Evolutionary conservation across 2,888 invertebrate species (phyloP), one percentile per base, ranked within the genome.

Genomic region (Phlogophora meticulosa): DNA sequence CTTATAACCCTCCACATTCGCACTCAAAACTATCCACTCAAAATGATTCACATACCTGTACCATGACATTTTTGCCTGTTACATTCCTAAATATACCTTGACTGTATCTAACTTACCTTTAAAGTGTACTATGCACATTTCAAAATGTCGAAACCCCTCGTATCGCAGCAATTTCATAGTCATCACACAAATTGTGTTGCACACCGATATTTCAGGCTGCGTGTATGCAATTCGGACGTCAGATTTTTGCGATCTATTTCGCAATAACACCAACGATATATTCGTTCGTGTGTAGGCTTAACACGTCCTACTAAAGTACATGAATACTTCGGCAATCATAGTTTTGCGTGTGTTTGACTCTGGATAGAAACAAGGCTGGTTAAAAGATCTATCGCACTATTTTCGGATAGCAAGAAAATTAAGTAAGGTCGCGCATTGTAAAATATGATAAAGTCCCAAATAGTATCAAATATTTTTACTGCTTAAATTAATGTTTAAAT

Each of bases 211-310:
- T 78, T 67, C 61, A 66, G 51, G 38, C 51, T 52, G 61, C 48
- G 52, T 65, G 55, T 32, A 17, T 61, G 78, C 61, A 73, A 74
- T 73, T 61, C 46, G n/a, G 17, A 49, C 55, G 59, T 49, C 72
- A 77, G 62, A 73, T 78, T 75, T 77, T 72, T 72, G 72, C 72
- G 60, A 65, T 55, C 48, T 45, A 57, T 77, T 73, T 62, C 24
- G 45, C 58, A 73, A 62, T 78, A 72, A 65, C 46, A 24, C 7
- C 38, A 9, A 10, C 57, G 17, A 48, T 57, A 42, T 62, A 57
- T 76, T 52, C 46, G 28, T 52, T 24, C 20, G 15, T 22, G 13
- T 34, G 32, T 40, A 53, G 7, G 56, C 40, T 74, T 28, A 28
- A 15, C 28, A 42, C 11, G 28, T 20, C 13, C 7, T 53, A 5